phyloP scores from a whole-genome alignment of 1,140 invertebrate genomes.

The Cotesia vestalis region DNA sequence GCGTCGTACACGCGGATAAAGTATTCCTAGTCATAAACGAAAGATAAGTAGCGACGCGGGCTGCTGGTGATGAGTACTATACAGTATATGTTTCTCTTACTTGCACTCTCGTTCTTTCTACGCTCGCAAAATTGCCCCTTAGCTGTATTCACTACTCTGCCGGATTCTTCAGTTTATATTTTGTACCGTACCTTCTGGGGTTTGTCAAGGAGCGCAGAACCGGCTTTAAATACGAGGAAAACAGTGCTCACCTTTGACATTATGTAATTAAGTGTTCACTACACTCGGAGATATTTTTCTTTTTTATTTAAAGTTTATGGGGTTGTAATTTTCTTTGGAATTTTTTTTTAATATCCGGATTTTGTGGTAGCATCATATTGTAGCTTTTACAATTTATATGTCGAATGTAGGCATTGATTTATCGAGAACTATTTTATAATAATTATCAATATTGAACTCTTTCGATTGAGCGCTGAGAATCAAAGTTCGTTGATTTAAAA shows the following conservation, averaged over 20 bases:
- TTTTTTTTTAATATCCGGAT: no score
- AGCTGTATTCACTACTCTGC: background rate
- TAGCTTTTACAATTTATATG: background rate
- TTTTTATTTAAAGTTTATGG: background rate
- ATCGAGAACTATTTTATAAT: no score
- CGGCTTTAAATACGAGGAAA: no score
- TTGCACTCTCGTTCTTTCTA: background rate
- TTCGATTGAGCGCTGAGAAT: no score
- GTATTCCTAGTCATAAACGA: conserved; percentile 57
- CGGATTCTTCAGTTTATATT: background rate
- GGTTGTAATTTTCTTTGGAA: no score
- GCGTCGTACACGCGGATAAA: conserved; percentile 40
- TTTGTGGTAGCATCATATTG: background rate
- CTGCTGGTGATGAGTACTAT: conserved; percentile 16
- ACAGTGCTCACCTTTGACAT: background rate
- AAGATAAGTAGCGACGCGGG: conserved; percentile 47
- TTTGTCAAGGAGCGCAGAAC: no score
- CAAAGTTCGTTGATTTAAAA: no score
- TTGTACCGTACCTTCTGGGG: background rate
- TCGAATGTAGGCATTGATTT: no score
- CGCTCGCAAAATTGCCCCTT: background rate
- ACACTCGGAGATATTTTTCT: background rate
- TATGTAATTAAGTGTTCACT: background rate
- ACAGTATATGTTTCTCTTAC: no score
- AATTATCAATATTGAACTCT: no score